Evolutionary conservation across 2,888 invertebrate genomes (phyloP).

Genomic region (Crocallis elinguaria): DNA sequence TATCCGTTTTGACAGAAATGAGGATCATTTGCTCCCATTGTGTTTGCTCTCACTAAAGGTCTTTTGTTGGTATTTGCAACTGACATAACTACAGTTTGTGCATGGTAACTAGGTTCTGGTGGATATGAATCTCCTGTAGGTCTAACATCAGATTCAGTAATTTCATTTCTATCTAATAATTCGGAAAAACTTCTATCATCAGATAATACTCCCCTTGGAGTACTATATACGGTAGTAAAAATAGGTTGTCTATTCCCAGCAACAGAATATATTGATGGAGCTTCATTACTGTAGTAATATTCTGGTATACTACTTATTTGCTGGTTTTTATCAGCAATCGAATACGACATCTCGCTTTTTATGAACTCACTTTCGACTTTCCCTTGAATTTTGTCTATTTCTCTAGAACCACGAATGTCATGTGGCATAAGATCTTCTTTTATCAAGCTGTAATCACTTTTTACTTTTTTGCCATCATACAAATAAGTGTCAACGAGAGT

Average conservation of each 20-base stretch:
- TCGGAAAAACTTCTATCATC: constrained; percentile 88
- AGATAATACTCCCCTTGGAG: constrained; percentile 86
- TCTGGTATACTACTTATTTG: constrained; percentile 69
- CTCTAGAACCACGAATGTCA: constrained; percentile 61
- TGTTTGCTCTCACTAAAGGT: constrained; percentile 85
- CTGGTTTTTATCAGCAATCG: constrained; percentile 56
- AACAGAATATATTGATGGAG: constrained; percentile 90
- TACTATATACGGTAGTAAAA: constrained; percentile 90
- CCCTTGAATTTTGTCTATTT: constrained; percentile 63
- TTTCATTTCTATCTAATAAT: constrained; percentile 86
- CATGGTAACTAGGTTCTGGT: constrained; percentile 84
- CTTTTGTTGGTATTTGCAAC: constrained; percentile 70
- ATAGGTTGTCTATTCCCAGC: constrained; percentile 89
- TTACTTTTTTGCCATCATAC: constrained; percentile 62
- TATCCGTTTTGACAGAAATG: constrained; percentile 86
- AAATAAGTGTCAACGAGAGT: constrained; percentile 83
- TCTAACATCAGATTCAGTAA: constrained; percentile 65
- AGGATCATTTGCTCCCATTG: constrained; percentile 82
- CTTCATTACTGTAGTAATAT: constrained; percentile 80
- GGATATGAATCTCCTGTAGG: constrained; percentile 76
- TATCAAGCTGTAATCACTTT: constrained; percentile 63
- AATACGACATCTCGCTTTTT: constrained; percentile 62
- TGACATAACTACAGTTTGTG: constrained; percentile 82
- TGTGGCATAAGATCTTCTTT: constrained; percentile 57
- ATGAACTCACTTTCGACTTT: constrained; percentile 61